phyloP scores from a whole-genome alignment of 2,888 invertebrate genomes.

The Phoenoteleia sp. region DNA sequence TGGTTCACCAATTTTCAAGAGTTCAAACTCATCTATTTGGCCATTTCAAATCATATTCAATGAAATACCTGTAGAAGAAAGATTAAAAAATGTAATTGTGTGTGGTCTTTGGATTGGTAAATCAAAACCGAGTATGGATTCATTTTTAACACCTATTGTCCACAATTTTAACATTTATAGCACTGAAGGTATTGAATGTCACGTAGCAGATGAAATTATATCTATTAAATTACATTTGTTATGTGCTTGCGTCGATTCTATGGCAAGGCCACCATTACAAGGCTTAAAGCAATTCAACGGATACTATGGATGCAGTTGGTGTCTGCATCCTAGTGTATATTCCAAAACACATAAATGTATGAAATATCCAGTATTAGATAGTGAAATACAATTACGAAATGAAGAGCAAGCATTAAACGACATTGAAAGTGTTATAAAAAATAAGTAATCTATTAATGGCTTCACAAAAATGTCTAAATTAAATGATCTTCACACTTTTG shows the following conservation, averaged over 20 bases:
- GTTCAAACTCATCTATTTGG: background rate
- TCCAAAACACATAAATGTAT: too few species aligned
- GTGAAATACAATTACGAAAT: background rate
- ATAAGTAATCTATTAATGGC: background rate
- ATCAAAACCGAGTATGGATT: constrained; percentile 38
- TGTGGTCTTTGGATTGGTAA: constrained; percentile 48
- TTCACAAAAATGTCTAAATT: background rate
- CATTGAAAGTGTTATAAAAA: background rate
- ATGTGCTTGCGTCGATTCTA: constrained; percentile 41
- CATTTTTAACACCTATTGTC: constrained; percentile 42
- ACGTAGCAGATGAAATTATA: background rate
- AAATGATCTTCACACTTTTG: background rate
- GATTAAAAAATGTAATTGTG: constrained; percentile 2
- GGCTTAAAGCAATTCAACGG: constrained; percentile 45
- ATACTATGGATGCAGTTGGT: constrained; percentile 59
- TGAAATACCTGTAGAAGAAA: background rate
- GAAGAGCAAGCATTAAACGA: background rate
- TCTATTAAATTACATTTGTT: constrained; percentile 35
- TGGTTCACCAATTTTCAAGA: background rate
- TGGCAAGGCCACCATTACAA: constrained; percentile 38
- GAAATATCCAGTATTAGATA: constrained; percentile 29
- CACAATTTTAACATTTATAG: constrained; percentile 1
- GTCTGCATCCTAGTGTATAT: constrained; percentile 40
- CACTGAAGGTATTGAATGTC: constrained; percentile 27
- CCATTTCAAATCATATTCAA: background rate